These are phyloP conservation scores for Canis aureus DNA, from an alignment of 2,113 vertebrate species.

Conservation along the genomic window DNA sequence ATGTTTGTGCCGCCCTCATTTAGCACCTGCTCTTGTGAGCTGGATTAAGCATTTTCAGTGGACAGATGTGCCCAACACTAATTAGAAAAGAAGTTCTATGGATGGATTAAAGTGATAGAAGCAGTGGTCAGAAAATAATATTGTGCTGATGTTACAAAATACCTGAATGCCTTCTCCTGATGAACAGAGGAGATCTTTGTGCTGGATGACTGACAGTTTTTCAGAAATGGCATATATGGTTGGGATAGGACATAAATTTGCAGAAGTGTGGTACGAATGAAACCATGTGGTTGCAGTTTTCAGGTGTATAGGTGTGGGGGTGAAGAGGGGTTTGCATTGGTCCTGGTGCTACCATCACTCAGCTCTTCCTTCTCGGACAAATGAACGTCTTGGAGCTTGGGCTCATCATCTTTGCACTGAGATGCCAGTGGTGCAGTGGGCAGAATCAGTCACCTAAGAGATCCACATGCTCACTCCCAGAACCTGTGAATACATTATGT, in stretches of 20 bases:
- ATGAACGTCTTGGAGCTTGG: background rate
- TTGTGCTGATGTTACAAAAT: background rate
- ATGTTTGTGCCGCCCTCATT: fast-evolving
- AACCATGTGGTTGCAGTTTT: background rate
- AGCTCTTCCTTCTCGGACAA: no score
- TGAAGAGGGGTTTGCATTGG: background rate
- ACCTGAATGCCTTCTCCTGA: fast-evolving
- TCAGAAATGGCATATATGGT: background rate
- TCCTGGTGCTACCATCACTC: fast-evolving
- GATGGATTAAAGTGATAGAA: background rate
- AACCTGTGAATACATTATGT: background rate
- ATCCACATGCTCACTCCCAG: fast-evolving
- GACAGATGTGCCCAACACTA: background rate
- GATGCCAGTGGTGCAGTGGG: no score
- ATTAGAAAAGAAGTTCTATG: background rate
- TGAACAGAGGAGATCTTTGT: no score
- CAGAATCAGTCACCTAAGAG: no score
- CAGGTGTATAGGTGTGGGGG: fast-evolving
- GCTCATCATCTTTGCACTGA: background rate
- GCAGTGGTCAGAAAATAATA: background rate
- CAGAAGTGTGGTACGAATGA: no score
- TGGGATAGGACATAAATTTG: background rate
- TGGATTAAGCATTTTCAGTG: background rate
- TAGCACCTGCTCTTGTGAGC: background rate
- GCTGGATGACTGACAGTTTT: background rate